Percentiles rank a stretch among this genome's conserved stretches.
Conservation (phyloP, 2,797 vertebrate genomes). For the Parauchenoglanis ngamensis region DNA sequence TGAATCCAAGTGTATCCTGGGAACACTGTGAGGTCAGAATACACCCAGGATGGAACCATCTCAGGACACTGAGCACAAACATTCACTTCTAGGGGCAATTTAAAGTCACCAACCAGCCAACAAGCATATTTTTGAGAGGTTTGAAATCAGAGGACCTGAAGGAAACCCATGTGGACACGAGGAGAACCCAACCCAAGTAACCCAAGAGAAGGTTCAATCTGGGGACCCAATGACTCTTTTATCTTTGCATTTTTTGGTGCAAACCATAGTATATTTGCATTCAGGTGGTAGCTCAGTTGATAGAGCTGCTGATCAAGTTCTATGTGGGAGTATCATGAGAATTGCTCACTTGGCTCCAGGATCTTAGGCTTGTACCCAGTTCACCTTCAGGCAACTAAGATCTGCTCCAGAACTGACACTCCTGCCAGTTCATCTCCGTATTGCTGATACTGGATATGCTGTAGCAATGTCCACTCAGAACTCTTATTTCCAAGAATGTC, state of each 20-base stretch:
- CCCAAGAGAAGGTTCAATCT: background rate
- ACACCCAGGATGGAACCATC: too few species aligned
- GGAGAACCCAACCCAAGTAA: background rate
- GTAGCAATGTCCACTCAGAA: background rate
- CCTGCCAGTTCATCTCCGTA: background rate
- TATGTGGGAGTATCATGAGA: background rate
- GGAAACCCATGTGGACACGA: background rate
- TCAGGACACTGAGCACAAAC: background rate
- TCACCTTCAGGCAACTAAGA: background rate
- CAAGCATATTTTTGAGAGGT: background rate
- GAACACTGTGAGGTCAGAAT: too few species aligned
- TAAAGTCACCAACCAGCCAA: background rate
- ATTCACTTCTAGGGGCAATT: background rate
- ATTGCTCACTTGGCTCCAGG: background rate
- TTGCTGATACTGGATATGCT: constrained; percentile 8
- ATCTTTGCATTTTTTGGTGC: background rate
- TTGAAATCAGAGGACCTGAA: background rate
- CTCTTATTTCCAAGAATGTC: background rate
- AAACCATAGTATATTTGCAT: background rate
- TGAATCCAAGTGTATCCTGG: background rate
- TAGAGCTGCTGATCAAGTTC: constrained; percentile 3
- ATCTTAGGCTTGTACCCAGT: background rate
- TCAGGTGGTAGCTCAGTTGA: background rate
- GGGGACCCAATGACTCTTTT: background rate
- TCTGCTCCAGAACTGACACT: background rate